phyloP scores from a whole-genome alignment of 2,888 invertebrate genomes.

The Vanessa cardui region DNA sequence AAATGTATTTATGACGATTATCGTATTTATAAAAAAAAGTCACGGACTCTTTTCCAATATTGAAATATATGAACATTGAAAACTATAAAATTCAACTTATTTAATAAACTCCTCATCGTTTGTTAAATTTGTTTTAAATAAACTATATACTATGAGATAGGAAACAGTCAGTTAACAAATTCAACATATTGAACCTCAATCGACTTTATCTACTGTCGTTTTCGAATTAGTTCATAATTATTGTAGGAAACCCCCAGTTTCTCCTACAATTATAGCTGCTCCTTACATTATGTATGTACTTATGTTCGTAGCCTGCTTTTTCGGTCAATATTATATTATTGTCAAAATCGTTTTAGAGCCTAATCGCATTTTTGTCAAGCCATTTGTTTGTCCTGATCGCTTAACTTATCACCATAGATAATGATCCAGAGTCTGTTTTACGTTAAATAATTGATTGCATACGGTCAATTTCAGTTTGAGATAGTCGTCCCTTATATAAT shows the following conservation, averaged over 20 bases:
- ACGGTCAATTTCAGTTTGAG: conserved; percentile 91
- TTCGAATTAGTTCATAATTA: too few relatives aligned
- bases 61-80: too few relatives aligned
- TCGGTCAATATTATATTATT: conserved; percentile 86
- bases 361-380: conserved; percentile 80
- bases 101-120: too few relatives aligned
- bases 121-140: too few relatives aligned
- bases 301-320: conserved; percentile 85
- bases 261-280: conserved; percentile 55
- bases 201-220: conserved; percentile 46
- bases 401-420: conserved; percentile 84
- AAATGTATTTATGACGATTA: too few relatives aligned
- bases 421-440: conserved; percentile 86
- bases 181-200: conserved; percentile 28
- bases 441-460: conserved; percentile 87
- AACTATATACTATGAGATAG: neutral
- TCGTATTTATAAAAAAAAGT: too few relatives aligned
- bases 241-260: conserved; percentile 45
- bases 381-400: conserved; percentile 85
- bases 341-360: conserved; percentile 86
- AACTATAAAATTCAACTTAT: too few relatives aligned
- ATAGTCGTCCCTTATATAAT: conserved; percentile 91
- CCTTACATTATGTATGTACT: conserved; percentile 81
- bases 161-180: neutral
- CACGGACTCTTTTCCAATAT: too few relatives aligned